phyloP scores from a whole-genome alignment of 2,797 vertebrate species.

The Eurystomus glaucurus region DNA sequence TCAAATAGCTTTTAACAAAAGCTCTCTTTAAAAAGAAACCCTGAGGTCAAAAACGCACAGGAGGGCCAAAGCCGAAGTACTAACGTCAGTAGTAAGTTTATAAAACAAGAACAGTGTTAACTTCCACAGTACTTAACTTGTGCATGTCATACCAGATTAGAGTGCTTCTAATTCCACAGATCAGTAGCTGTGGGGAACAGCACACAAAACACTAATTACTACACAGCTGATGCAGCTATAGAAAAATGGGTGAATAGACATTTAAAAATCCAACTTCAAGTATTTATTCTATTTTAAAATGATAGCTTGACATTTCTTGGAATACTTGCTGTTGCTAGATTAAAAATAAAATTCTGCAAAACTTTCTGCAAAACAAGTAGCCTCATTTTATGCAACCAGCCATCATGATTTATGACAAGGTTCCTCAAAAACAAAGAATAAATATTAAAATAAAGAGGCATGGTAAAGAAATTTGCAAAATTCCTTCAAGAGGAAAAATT shows the following conservation, averaged over 20 bases:
- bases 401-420: neutral
- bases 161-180: conserved; percentile 62
- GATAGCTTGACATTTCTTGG: neutral
- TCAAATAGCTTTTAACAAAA: conserved; percentile 73
- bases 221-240: neutral
- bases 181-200: conserved; percentile 54
- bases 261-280: neutral
- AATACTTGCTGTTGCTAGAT: neutral
- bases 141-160: conserved; percentile 65
- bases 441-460: neutral
- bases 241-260: neutral
- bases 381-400: neutral
- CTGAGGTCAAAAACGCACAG: conserved; percentile 57
- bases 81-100: conserved; percentile 74
- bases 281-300: neutral
- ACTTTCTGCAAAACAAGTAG: neutral
- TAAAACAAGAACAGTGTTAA: conserved; percentile 73
- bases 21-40: conserved; percentile 71
- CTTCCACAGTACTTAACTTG: conserved; percentile 63
- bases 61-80: conserved; percentile 52
- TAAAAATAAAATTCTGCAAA: neutral
- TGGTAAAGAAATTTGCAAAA: conserved; percentile 28
- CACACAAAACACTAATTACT: conserved; percentile 51
- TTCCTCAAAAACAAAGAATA: conserved; percentile 1
- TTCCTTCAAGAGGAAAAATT: neutral